Evolutionary conservation across 2,797 vertebrate genomes (phyloP).

Genomic region (Betta splendens): DNA sequence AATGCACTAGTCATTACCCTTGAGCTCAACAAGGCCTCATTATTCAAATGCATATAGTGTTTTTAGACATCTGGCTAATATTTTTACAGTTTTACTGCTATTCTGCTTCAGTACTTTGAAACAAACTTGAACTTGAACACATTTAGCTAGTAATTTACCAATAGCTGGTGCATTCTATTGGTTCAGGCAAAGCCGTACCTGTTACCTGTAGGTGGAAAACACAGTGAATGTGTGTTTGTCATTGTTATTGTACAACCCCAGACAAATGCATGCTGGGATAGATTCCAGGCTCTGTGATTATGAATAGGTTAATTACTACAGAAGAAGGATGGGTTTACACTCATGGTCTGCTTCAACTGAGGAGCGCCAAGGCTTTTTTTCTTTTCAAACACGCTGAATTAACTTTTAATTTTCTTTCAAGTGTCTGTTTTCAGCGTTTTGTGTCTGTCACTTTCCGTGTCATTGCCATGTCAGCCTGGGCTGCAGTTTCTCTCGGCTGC

Average conservation of each 20-base stretch:
- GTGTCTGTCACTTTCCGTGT: conserved; percentile 4
- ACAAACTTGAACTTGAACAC: too few relatives aligned
- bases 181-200: too few relatives aligned
- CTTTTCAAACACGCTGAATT: conserved; percentile 22
- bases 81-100: too few relatives aligned
- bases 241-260: background rate
- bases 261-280: background rate
- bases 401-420: conserved; percentile 2
- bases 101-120: too few relatives aligned
- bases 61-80: too few relatives aligned
- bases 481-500: background rate
- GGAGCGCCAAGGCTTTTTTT: conserved; percentile 15
- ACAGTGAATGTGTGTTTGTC: background rate
- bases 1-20: conserved; percentile 79
- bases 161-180: too few relatives aligned
- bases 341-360: background rate
- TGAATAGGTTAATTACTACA: background rate
- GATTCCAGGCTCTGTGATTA: background rate
- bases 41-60: conserved; percentile 13
- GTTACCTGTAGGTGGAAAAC: background rate
- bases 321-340: background rate
- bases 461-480: conserved; percentile 28
- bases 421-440: conserved; percentile 9
- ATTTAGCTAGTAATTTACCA: too few relatives aligned
- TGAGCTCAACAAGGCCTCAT: conserved; percentile 51